phyloP scores from a whole-genome alignment of 2,113 vertebrate species.

The Lucifuga dentata region DNA sequence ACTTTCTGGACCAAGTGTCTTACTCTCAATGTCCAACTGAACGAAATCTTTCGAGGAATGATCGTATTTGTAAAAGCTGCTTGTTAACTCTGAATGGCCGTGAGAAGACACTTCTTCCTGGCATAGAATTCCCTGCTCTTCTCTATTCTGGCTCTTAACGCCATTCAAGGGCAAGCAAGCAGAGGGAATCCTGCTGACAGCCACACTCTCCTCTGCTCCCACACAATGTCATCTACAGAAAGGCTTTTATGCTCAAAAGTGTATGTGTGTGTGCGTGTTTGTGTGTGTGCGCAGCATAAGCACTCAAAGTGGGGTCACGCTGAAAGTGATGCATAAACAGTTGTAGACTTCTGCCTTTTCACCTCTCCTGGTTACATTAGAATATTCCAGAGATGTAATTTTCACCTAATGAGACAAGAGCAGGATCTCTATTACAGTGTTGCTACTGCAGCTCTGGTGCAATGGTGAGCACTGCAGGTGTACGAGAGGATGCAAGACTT shows the following conservation, averaged over 20 bases:
- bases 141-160: constrained; percentile 16
- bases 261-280: constrained; percentile 19
- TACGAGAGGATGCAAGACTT: neutral
- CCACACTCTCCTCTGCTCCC: constrained; percentile 49
- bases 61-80: neutral
- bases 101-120: too few relatives aligned
- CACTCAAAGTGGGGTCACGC: constrained; percentile 38
- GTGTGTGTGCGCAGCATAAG: neutral
- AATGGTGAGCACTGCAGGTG: neutral
- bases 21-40: too few relatives aligned
- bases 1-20: too few relatives aligned
- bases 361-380: constrained; percentile 28
- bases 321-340: constrained; percentile 53
- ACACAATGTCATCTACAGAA: constrained; percentile 48
- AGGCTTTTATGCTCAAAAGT: constrained; percentile 19
- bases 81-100: neutral
- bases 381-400: constrained; percentile 23
- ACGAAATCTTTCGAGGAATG: too few relatives aligned
- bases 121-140: constrained; percentile 9
- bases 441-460: neutral
- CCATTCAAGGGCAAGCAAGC: constrained; percentile 46
- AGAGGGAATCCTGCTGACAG: constrained; percentile 64
- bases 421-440: neutral
- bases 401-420: constrained; percentile 8
- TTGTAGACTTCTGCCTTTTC: constrained; percentile 44